A percentile compares a stretch with the other conserved stretches of the same genome.
Conservation (phyloP, 1,140 invertebrate species). For the Ostrea edulis region DNA sequence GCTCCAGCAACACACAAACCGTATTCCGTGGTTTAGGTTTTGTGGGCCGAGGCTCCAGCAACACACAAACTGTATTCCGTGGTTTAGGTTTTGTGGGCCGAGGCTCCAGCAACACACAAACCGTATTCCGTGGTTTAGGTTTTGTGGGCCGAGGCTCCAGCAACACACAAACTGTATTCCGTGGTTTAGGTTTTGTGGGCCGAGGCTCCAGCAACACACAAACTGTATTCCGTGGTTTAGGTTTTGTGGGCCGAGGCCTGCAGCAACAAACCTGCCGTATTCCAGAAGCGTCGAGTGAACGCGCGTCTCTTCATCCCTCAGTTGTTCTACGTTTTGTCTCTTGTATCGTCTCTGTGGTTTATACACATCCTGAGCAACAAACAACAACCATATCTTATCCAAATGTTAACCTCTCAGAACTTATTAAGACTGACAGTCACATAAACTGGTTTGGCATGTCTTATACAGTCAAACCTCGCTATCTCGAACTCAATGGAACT, state of each 20-base stretch:
- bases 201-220: slow-evolving; percentile 61
- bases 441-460: too few species aligned
- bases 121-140: slow-evolving; percentile 80
- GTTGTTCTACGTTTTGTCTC: slow-evolving; percentile 76
- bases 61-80: slow-evolving; percentile 81
- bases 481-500: too few species aligned
- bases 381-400: neutral
- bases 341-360: slow-evolving; percentile 79
- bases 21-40: slow-evolving; percentile 79
- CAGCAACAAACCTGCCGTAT: slow-evolving; percentile 79
- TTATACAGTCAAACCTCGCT: too few species aligned
- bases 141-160: neutral
- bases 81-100: too few species aligned
- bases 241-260: neutral
- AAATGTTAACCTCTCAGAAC: too few species aligned
- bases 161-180: slow-evolving; percentile 80
- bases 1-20: slow-evolving; percentile 74
- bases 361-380: slow-evolving; percentile 72
- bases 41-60: neutral
- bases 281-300: slow-evolving; percentile 82
- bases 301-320: slow-evolving; percentile 77
- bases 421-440: too few species aligned
- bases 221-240: slow-evolving; percentile 81
- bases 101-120: slow-evolving; percentile 64
- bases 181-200: too few species aligned